These are phyloP conservation scores for Pelodytes ibericus DNA, from an alignment of 2,797 vertebrate genomes.

Conservation along the genomic window DNA sequence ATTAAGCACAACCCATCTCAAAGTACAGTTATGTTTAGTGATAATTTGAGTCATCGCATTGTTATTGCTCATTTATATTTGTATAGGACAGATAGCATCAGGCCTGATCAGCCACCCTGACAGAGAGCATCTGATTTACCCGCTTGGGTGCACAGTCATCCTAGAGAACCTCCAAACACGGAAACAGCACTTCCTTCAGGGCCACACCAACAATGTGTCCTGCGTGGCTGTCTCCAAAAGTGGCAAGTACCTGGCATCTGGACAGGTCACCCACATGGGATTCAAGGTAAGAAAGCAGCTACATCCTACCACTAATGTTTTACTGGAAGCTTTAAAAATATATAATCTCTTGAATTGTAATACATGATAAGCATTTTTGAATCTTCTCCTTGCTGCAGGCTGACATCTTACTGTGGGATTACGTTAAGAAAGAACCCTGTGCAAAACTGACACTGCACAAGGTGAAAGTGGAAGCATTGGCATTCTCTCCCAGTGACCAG, in stretches of 20 bases:
- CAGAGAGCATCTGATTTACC: constrained; percentile 82
- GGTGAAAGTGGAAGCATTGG: constrained; percentile 82
- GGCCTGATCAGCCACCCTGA: constrained; percentile 87
- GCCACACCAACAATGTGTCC: constrained; percentile 87
- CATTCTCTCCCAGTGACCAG: constrained; percentile 85
- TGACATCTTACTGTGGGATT: constrained; percentile 88
- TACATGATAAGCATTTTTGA: not conserved
- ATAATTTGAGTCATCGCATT: too few species aligned
- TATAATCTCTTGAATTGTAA: too few species aligned
- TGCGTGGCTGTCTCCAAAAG: constrained; percentile 79
- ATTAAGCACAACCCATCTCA: too few species aligned
- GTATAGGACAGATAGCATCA: constrained; percentile 76
- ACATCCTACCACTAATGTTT: not conserved
- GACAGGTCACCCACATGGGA: constrained; percentile 87
- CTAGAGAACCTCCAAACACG: constrained; percentile 76
- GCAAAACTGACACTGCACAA: constrained; percentile 82
- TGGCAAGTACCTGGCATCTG: constrained; percentile 84
- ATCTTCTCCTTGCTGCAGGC: constrained; percentile 69
- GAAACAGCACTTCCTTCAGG: constrained; percentile 82
- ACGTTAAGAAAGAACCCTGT: constrained; percentile 70
- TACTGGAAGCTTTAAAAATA: too few species aligned
- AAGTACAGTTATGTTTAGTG: too few species aligned
- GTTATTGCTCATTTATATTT: constrained; percentile 4
- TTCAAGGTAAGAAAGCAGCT: constrained; percentile 78
- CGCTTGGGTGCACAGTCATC: constrained; percentile 84